Conservation (phyloP, 2,113 vertebrate species). For the Eclectus roratus region DNA sequence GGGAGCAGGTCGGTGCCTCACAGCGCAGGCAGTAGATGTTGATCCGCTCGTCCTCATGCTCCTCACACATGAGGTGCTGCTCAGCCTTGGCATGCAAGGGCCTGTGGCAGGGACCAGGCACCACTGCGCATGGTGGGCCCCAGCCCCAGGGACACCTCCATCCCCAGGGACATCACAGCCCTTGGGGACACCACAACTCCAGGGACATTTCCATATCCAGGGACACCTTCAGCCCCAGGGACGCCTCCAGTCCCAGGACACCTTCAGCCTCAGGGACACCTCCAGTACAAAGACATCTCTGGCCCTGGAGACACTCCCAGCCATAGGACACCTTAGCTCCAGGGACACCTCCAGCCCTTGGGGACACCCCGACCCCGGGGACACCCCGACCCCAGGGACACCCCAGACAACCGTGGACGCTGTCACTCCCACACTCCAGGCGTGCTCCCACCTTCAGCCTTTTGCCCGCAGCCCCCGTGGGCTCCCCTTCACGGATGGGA, state of each 20-base stretch:
- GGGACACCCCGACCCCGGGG: neutral
- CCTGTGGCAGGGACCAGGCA: slow-evolving; percentile 2
- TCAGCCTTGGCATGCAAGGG: slow-evolving; percentile 80
- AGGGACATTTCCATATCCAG: neutral
- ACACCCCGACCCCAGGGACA: neutral
- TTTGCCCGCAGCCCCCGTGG: neutral
- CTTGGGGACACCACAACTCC: neutral
- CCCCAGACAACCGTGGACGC: neutral
- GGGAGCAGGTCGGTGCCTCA: slow-evolving; percentile 88
- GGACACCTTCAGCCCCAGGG: neutral
- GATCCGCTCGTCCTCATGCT: slow-evolving; percentile 88
- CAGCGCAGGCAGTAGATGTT: slow-evolving; percentile 92
- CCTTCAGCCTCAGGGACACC: no score
- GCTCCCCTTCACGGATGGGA: neutral
- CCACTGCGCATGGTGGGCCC: neutral
- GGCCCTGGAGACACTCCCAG: neutral
- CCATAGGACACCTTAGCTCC: neutral
- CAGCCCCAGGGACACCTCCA: neutral
- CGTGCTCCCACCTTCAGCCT: neutral
- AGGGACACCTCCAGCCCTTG: no score
- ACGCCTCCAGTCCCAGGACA: no score
- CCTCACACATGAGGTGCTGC: slow-evolving; percentile 85
- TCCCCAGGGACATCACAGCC: neutral
- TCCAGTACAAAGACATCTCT: neutral
- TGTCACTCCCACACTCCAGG: fast-evolving